Conservation (phyloP, 2,797 vertebrate species). For the Accipiter fasciatus region DNA sequence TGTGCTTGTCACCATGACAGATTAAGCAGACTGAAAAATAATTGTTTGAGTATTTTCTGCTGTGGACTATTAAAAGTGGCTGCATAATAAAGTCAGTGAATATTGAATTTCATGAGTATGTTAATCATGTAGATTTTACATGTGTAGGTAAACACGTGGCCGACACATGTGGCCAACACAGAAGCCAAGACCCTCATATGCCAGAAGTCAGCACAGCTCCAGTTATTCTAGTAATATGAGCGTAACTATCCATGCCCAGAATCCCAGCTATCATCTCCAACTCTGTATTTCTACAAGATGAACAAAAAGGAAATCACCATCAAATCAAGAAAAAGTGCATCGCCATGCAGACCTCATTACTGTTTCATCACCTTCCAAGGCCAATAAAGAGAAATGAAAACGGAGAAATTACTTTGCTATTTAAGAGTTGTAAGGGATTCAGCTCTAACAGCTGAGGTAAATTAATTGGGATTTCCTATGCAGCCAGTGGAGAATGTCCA, state of each 20-base stretch:
- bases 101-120: neutral
- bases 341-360: constrained; percentile 11
- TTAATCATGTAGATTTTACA: neutral
- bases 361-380: constrained; percentile 27
- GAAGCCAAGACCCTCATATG: neutral
- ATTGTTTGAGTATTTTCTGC: neutral
- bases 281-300: neutral
- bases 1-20: neutral
- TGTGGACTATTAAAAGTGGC: neutral
- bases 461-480: constrained; percentile 38
- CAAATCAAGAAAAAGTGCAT: neutral
- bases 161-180: neutral
- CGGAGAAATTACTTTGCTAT: neutral
- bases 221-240: neutral
- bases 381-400: constrained; percentile 32
- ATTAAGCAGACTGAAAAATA: constrained; percentile 14
- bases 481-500: neutral
- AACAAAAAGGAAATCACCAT: constrained; percentile 13
- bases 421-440: neutral
- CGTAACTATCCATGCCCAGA: neutral
- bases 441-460: neutral
- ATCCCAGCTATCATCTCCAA: neutral
- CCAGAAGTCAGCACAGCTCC: neutral
- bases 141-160: neutral
- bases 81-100: neutral